A percentile compares a stretch with the other conserved stretches of the same genome.
phyloP scores from a whole-genome alignment of 1,140 invertebrate species.

The Fopius arisanus region DNA sequence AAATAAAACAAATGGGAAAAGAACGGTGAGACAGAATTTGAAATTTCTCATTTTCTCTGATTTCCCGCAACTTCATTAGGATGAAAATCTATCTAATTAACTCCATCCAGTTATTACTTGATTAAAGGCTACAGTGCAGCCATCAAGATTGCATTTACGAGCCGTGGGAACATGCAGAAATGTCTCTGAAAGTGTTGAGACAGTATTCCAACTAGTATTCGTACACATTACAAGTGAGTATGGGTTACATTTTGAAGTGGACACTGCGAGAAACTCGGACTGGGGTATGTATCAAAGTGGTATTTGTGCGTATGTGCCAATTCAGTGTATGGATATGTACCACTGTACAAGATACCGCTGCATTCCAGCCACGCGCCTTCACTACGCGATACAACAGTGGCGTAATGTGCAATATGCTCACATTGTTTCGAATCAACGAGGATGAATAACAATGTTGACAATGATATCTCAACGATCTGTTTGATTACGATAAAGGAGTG shows the following conservation, averaged over 20 bases:
- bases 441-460: conserved; percentile 6
- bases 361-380: conserved; percentile 63
- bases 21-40: no score
- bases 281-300: conserved; percentile 37
- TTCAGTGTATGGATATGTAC: conserved; percentile 43
- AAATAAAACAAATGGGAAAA: no score
- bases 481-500: no score
- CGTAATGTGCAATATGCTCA: conserved; percentile 38
- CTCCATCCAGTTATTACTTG: background rate
- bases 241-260: background rate
- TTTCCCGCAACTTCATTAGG: background rate
- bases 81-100: background rate
- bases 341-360: conserved; percentile 40
- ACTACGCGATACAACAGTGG: conserved; percentile 45
- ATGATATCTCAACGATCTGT: background rate
- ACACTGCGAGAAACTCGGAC: background rate
- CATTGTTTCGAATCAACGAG: background rate
- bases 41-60: background rate
- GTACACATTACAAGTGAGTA: background rate
- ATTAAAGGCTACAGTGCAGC: background rate
- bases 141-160: conserved; percentile 16
- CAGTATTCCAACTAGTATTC: background rate
- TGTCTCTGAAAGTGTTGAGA: conserved; percentile 1
- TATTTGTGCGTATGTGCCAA: conserved; percentile 41
- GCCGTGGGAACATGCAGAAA: conserved; percentile 7